These are phyloP conservation scores for Ricordea florida DNA, from an alignment of 92 coral and sea anemone species.

Conservation along the genomic window DNA sequence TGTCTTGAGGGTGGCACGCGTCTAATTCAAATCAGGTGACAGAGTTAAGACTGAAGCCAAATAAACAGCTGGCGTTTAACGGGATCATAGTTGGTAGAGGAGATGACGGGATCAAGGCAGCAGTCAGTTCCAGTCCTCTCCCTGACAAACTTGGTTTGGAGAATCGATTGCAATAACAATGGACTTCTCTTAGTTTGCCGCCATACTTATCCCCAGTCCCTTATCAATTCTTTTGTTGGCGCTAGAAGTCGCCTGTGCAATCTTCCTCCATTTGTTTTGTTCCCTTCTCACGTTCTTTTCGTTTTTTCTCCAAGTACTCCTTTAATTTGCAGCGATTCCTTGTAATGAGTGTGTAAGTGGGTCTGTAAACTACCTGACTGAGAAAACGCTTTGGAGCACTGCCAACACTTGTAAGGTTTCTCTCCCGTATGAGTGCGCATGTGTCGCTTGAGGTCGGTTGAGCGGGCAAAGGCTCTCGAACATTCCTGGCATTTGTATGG, in stretches of 20 bases:
- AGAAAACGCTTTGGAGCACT: conserved; percentile 97
- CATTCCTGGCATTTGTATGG: conserved; percentile 97
- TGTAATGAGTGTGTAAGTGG: conserved; percentile 92
- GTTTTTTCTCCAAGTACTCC: conserved; percentile 76
- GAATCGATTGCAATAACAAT: too few relatives aligned
- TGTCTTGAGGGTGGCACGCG: too few relatives aligned
- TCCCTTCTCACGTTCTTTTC: conserved; percentile 20
- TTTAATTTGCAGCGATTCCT: conserved; percentile 89
- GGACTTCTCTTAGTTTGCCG: too few relatives aligned
- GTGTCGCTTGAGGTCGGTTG: conserved; percentile 97
- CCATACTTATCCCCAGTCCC: neutral
- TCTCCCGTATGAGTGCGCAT: conserved; percentile 99
- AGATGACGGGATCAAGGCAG: too few relatives aligned
- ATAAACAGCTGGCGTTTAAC: too few relatives aligned
- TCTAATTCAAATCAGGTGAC: too few relatives aligned
- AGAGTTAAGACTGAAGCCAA: too few relatives aligned
- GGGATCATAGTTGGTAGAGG: too few relatives aligned
- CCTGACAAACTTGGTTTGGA: too few relatives aligned
- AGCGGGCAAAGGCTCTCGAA: conserved; percentile 97
- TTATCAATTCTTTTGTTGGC: neutral
- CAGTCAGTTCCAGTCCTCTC: too few relatives aligned
- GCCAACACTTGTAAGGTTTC: conserved; percentile 99
- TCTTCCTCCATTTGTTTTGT: neutral
- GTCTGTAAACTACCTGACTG: conserved; percentile 98
- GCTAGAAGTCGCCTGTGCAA: neutral